Percentiles rank a stretch among this genome's conserved stretches.
phyloP scores from a whole-genome alignment of 64 coral and sea anemone genomes.

The Catalaphyllia jardinei region DNA sequence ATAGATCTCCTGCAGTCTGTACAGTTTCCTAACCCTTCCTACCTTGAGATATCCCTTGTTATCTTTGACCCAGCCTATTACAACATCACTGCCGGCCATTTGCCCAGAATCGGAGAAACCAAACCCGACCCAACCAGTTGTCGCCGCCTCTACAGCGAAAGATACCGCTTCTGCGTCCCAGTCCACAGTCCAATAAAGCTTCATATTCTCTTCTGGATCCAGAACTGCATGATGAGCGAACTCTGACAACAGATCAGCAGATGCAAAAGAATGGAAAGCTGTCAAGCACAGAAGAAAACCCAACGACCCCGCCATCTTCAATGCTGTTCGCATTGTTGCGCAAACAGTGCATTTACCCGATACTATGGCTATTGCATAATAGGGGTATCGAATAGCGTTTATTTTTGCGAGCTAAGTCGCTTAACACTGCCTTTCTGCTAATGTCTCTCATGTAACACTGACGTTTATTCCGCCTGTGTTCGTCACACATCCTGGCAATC shows the following conservation, averaged over 20 bases:
- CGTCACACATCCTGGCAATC: too few species aligned
- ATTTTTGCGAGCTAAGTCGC: too few species aligned
- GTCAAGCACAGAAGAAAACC: background rate
- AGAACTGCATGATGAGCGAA: slow-evolving; percentile 39
- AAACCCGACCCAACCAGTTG: slow-evolving; percentile 55
- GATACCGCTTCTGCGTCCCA: slow-evolving; percentile 19
- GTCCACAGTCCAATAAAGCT: slow-evolving; percentile 52
- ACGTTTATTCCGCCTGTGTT: too few species aligned
- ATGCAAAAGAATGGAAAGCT: background rate
- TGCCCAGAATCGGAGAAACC: slow-evolving; percentile 52
- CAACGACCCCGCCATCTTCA: background rate
- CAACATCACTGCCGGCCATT: slow-evolving; percentile 54
- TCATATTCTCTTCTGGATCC: slow-evolving; percentile 46
- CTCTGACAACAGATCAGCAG: slow-evolving; percentile 31
- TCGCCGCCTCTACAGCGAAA: slow-evolving; percentile 46
- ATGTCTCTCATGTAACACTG: too few species aligned
- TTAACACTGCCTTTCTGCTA: too few species aligned
- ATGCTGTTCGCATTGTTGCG: background rate
- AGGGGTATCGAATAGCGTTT: too few species aligned
- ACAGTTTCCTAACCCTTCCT: background rate
- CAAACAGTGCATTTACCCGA: background rate
- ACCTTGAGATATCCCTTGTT: slow-evolving; percentile 37
- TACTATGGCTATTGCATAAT: too few species aligned
- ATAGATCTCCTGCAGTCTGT: background rate
- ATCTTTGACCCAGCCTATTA: slow-evolving; percentile 64